A percentile compares a stretch with the other conserved stretches of the same genome.
Evolutionary conservation across 2,797 vertebrate genomes (phyloP).

Genomic region (Sebastes kiyomatsui): DNA sequence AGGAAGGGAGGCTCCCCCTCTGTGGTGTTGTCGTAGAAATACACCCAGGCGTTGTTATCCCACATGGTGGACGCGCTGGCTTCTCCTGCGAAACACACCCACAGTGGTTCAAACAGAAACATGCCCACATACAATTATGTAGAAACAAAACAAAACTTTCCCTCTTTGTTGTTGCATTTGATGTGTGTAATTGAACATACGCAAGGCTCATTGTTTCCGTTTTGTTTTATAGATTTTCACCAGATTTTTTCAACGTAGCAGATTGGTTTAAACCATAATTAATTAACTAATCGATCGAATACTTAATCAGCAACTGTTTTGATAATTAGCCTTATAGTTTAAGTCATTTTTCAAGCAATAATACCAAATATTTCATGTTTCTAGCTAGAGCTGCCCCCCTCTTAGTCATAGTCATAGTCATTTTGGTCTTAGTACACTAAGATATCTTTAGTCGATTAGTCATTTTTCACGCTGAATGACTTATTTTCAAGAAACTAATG

Average conservation of each 20-base stretch:
- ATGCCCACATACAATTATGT: neutral
- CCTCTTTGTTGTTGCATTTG: neutral
- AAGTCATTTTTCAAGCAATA: neutral
- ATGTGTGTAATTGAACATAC: neutral
- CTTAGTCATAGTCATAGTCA: too few species aligned
- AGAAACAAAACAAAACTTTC: neutral
- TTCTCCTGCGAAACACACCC: slow-evolving; percentile 85
- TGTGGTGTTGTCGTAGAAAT: slow-evolving; percentile 91
- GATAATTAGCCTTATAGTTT: neutral
- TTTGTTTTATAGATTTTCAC: neutral
- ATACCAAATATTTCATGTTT: neutral
- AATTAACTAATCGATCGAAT: neutral
- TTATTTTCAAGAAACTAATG: too few species aligned
- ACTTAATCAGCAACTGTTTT: neutral
- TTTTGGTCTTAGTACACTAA: too few species aligned
- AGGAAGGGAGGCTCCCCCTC: slow-evolving; percentile 92
- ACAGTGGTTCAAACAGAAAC: slow-evolving; percentile 1
- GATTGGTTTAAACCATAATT: neutral
- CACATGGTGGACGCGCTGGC: slow-evolving; percentile 98
- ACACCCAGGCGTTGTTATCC: slow-evolving; percentile 97
- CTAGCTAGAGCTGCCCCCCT: too few species aligned
- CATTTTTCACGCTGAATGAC: too few species aligned
- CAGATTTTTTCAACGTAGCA: neutral
- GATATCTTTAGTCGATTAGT: too few species aligned
- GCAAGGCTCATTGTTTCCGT: neutral